Evolutionary conservation across 2,888 invertebrate genomes (phyloP).

Genomic region (Apantesis nais): DNA sequence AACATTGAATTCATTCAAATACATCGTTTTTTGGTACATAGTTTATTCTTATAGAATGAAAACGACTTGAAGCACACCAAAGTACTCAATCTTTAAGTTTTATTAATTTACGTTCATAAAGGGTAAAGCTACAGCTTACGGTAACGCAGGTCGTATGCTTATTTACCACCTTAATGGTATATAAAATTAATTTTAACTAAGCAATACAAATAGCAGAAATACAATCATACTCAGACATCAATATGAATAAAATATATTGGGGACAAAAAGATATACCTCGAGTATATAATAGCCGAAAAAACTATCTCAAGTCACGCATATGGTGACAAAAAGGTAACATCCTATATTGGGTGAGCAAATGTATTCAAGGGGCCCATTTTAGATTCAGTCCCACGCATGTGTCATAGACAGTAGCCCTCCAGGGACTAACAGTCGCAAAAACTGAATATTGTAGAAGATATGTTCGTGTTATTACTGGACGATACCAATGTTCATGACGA

Average conservation of each 20-base stretch:
- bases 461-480: conserved; percentile 76
- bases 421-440: conserved; percentile 72
- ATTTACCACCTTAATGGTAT: background rate
- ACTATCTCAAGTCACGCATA: conserved; percentile 55
- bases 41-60: too few relatives aligned
- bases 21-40: too few relatives aligned
- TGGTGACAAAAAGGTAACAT: conserved; percentile 78
- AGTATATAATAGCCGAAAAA: conserved; percentile 46
- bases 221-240: conserved; percentile 11
- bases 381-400: conserved; percentile 75
- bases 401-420: conserved; percentile 79
- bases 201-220: background rate
- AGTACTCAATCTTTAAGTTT: background rate
- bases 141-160: background rate
- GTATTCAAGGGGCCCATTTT: conserved; percentile 79
- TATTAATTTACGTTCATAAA: background rate
- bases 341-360: conserved; percentile 76
- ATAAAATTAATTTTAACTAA: background rate
- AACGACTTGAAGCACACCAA: background rate
- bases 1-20: too few relatives aligned
- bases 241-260: conserved; percentile 18
- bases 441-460: conserved; percentile 85
- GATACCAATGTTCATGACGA: conserved; percentile 52
- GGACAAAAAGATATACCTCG: conserved; percentile 23
- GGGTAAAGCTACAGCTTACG: background rate